phyloP scores from a whole-genome alignment of 2,113 vertebrate genomes.

The Alexandromys fortis region DNA sequence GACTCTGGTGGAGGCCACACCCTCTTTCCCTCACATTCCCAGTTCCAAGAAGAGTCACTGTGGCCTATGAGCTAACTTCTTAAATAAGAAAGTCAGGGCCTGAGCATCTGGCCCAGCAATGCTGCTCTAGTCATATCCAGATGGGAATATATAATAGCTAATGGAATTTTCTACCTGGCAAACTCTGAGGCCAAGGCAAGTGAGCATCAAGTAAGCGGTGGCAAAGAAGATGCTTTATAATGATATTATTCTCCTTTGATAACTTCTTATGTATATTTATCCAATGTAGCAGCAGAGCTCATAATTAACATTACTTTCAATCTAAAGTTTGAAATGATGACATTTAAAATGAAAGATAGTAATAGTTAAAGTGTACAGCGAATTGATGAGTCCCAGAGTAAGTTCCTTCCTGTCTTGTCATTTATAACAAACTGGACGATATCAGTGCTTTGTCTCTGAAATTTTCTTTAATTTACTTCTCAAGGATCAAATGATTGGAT shows the following conservation, averaged over 20 bases:
- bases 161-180: conserved; percentile 8
- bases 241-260: neutral
- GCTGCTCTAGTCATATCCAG: neutral
- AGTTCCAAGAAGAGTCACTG: neutral
- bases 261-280: neutral
- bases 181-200: neutral
- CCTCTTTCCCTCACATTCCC: neutral
- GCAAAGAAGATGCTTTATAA: neutral
- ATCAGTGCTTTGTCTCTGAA: neutral
- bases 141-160: neutral
- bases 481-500: neutral
- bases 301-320: conserved; percentile 30
- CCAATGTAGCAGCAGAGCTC: neutral
- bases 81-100: neutral
- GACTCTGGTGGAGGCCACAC: neutral
- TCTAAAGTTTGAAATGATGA: conserved; percentile 12
- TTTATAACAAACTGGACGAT: neutral
- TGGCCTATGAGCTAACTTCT: neutral
- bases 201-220: neutral
- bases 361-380: neutral
- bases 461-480: neutral
- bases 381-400: neutral
- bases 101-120: neutral
- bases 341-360: neutral
- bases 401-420: neutral